phyloP scores from a whole-genome alignment of 1,140 invertebrate genomes.

The Heliconius congener region DNA sequence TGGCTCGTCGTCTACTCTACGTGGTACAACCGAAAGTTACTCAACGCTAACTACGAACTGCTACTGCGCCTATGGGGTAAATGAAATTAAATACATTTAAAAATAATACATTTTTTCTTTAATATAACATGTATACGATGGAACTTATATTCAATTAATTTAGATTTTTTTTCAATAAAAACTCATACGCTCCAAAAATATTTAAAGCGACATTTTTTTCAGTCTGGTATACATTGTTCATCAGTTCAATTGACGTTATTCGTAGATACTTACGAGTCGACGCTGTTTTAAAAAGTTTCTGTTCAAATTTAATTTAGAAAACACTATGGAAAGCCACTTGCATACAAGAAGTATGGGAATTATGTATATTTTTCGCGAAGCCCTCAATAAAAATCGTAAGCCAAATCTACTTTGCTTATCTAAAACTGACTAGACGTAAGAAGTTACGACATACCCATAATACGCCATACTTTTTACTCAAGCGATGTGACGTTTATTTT shows the following conservation, averaged over 20 bases:
- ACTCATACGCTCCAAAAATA: conserved; percentile 26
- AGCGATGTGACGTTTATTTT: conserved; percentile 50
- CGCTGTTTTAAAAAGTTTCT: neutral
- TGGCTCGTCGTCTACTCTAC: conserved; percentile 55
- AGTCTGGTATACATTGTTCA: conserved; percentile 31
- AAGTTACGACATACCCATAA: conserved; percentile 54
- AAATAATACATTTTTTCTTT: neutral
- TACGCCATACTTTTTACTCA: conserved; percentile 68
- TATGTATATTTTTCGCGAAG: conserved; percentile 27
- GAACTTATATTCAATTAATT: neutral
- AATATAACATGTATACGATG: neutral
- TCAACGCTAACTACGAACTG: conserved; percentile 1
- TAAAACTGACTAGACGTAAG: conserved; percentile 77
- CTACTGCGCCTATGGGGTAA: conserved; percentile 19
- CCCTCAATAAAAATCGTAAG: conserved; percentile 46
- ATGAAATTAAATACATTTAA: neutral
- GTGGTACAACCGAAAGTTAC: conserved; percentile 42
- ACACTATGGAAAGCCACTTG: conserved; percentile 50
- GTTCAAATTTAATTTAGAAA: conserved; percentile 10
- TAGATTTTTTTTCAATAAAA: neutral
- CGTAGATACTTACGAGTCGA: conserved; percentile 1
- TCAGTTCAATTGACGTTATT: conserved; percentile 23
- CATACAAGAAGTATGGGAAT: conserved; percentile 35
- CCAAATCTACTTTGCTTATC: conserved; percentile 56
- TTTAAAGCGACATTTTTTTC: conserved; percentile 20